These are phyloP conservation scores for Brachyalestes nurse DNA, from an alignment of 2,797 vertebrate genomes.

Conservation along the genomic window DNA sequence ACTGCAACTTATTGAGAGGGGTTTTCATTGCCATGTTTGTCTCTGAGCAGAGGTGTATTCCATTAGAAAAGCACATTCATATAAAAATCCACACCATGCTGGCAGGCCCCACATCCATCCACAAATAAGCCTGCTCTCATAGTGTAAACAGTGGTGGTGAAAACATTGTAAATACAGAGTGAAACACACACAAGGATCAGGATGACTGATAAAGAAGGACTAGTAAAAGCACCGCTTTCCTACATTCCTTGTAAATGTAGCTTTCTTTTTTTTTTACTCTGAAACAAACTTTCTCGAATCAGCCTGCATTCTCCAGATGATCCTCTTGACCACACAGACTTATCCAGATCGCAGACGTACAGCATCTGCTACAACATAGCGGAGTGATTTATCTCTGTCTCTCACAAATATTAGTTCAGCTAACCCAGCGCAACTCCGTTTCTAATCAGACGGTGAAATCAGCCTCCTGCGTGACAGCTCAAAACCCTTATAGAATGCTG, in stretches of 20 bases:
- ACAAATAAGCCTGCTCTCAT: constrained; percentile 37
- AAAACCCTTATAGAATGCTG: constrained; percentile 67
- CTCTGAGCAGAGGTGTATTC: constrained; percentile 48
- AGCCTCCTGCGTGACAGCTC: constrained; percentile 67
- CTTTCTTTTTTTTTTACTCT: not conserved
- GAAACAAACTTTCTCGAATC: not conserved
- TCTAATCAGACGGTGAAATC: constrained; percentile 71
- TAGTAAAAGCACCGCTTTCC: not conserved
- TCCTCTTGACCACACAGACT: constrained; percentile 42
- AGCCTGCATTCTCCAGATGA: constrained; percentile 10
- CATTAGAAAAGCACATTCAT: constrained; percentile 48
- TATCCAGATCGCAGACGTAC: constrained; percentile 39
- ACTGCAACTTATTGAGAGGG: constrained; percentile 62
- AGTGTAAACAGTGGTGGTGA: constrained; percentile 41
- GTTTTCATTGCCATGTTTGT: constrained; percentile 61
- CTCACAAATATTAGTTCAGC: constrained; percentile 78
- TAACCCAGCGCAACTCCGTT: constrained; percentile 67
- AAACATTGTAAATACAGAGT: constrained; percentile 39
- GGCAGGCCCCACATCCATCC: constrained; percentile 31
- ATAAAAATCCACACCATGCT: constrained; percentile 29
- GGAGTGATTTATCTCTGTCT: constrained; percentile 72
- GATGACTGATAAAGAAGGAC: constrained; percentile 12
- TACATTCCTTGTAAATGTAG: not conserved
- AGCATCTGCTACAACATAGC: constrained; percentile 69
- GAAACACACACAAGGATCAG: constrained; percentile 34